Base-by-base conservation (phyloP, 2,888 invertebrate genomes). In the Thalpophila matura region DNA sequence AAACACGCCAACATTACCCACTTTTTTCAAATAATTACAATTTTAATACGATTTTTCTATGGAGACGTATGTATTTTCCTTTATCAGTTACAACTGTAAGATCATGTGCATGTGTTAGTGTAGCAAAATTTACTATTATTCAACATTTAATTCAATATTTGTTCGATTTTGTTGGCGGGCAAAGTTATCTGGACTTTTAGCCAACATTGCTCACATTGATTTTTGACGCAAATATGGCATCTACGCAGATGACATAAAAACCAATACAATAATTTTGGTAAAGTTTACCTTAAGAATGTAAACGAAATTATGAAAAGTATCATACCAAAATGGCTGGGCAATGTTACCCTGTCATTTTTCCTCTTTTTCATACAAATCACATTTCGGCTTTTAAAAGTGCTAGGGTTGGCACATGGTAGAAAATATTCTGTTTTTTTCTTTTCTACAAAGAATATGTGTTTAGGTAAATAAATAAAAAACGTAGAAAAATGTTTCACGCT, bases 201-300 rank as follows among this genome's bases (percentile, higher is more conserved):
- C 45, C 54, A 54, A 54, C 45, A 7, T 45, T 45, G 5, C 45
- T 10, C 20, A 27, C 45, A 0, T 43, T 12, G 45, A 43, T 54
- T 43, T 43, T 54, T 54, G 54, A 54, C 43, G 43, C 9, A 54
- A 43, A 16, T 54, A 42, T 16, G 35, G 3, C 24, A 1, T 49
- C 0, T 49, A 49, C 0, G 4, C 14, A 35, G 35, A 16, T 49
- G 14, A 24, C 3, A 31, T 35, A 0, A 35, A 49, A 24, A 35
- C 45, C 29, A 46, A 7, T 46, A 20, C 7, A 29, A 46, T n/a
- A 2, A 31, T 46, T 31, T 31, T 31, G 29, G 46, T n/a, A 46
- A 46, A 31, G 29, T 29, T 46, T 46, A 18, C 31, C 22, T 46
- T 14, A 22, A 2, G 9, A 46, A 20, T 20, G n/a, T 5, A 31